Conservation (phyloP, 2,888 invertebrate species). For the Drosophila vallismaia region DNA sequence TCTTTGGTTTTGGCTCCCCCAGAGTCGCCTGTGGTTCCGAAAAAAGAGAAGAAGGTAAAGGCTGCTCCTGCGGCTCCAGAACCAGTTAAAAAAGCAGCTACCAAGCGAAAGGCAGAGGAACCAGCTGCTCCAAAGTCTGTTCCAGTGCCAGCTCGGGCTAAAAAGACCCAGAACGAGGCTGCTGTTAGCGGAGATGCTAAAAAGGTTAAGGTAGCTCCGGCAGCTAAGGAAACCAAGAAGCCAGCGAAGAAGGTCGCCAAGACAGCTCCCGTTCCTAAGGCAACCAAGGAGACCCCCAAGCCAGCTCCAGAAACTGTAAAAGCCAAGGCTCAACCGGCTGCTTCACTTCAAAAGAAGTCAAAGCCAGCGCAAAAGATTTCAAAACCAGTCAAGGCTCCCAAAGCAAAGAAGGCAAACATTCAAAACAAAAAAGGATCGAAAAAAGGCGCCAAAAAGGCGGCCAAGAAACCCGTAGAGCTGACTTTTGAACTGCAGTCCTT, state of each 20-base stretch:
- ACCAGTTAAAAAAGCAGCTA: neutral
- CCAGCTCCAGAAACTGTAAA: neutral
- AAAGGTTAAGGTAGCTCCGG: conserved; percentile 1
- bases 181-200: neutral
- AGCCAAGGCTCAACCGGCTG: conserved; percentile 10
- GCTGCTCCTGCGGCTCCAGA: conserved; percentile 3
- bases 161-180: conserved; percentile 2
- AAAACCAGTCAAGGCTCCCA: conserved; percentile 11
- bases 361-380: conserved; percentile 30
- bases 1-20: conserved; percentile 19
- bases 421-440: neutral
- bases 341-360: conserved; percentile 12
- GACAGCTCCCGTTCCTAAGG: neutral
- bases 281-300: neutral
- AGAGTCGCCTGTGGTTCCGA: conserved; percentile 20
- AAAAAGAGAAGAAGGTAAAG: conserved; percentile 13
- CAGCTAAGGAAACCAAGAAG: conserved; percentile 13
- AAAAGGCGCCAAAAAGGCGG: conserved; percentile 17
- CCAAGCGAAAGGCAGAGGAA: conserved; percentile 10
- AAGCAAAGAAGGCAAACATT: conserved; percentile 4
- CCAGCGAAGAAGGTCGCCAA: conserved; percentile 17
- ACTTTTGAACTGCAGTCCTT: conserved; percentile 68
- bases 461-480: conserved; percentile 31
- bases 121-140: conserved; percentile 4
- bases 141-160: neutral